Evolutionary conservation across 1,140 invertebrate genomes (phyloP).

Genomic region (Ostrea edulis): DNA sequence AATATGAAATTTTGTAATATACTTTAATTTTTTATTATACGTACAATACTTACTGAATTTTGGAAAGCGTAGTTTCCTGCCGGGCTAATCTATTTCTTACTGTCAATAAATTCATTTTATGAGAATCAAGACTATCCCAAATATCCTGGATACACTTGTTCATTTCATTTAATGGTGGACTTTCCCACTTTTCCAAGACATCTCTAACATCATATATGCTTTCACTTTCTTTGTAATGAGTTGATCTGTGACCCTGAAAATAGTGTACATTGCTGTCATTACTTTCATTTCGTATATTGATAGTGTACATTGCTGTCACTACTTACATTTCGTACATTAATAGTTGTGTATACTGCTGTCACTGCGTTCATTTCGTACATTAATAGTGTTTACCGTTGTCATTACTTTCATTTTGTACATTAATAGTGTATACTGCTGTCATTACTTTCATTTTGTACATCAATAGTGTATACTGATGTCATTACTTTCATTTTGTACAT

Average conservation of each 20-base stretch:
- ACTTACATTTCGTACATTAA: too few relatives aligned
- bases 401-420: too few relatives aligned
- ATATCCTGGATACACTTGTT: constrained; percentile 68
- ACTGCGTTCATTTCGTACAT: too few relatives aligned
- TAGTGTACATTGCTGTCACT: too few relatives aligned
- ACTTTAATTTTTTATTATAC: neutral
- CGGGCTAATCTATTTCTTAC: constrained; percentile 68
- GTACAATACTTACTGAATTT: constrained; percentile 66
- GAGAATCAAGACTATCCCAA: constrained; percentile 65
- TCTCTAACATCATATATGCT: constrained; percentile 65
- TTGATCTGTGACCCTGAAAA: constrained; percentile 60
- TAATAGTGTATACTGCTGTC: too few relatives aligned
- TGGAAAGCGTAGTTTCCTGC: constrained; percentile 67
- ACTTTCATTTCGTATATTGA: too few relatives aligned
- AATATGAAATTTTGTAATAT: neutral
- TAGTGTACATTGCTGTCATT: neutral
- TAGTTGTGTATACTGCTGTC: too few relatives aligned
- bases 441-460: too few relatives aligned
- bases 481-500: too few relatives aligned
- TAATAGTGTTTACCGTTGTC: too few relatives aligned
- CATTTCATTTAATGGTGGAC: constrained; percentile 68
- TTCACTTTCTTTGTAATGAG: constrained; percentile 67
- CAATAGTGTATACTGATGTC: too few relatives aligned
- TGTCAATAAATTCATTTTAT: constrained; percentile 68
- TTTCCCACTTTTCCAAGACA: constrained; percentile 72